Conservation (phyloP, 2,113 vertebrate species). For the Trematocara stigmaticum region DNA sequence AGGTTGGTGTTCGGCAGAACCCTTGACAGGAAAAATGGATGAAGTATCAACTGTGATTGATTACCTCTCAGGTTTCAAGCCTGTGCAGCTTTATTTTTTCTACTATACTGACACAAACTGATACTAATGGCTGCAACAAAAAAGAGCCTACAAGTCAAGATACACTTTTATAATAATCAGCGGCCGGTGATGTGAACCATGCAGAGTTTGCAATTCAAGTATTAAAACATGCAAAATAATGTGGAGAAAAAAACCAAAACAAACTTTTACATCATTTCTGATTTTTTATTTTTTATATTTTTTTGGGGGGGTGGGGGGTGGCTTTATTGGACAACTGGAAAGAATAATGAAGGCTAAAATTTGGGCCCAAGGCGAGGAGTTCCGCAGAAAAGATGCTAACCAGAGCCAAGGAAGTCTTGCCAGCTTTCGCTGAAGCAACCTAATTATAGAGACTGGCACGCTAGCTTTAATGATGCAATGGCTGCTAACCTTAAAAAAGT, state of each 20-base stretch:
- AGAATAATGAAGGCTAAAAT: neutral
- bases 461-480: constrained; percentile 55
- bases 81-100: neutral
- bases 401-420: constrained; percentile 18
- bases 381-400: constrained; percentile 1
- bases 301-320: neutral
- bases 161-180: neutral
- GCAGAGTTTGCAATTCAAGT: neutral
- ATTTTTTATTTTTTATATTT: neutral
- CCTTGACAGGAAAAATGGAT: neutral
- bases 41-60: constrained; percentile 10
- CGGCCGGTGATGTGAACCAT: neutral
- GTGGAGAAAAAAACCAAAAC: neutral
- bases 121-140: constrained; percentile 4
- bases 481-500: constrained; percentile 7
- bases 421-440: constrained; percentile 30
- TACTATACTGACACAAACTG: neutral
- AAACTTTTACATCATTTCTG: neutral
- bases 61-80: neutral
- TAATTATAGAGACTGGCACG: constrained; percentile 57
- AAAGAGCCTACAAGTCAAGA: neutral
- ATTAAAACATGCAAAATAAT: neutral
- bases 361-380: neutral
- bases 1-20: neutral
- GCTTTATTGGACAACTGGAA: constrained; percentile 1